These are phyloP conservation scores for Proterorhinus semilunaris DNA, from an alignment of 2,113 vertebrate genomes.

Conservation along the genomic window DNA sequence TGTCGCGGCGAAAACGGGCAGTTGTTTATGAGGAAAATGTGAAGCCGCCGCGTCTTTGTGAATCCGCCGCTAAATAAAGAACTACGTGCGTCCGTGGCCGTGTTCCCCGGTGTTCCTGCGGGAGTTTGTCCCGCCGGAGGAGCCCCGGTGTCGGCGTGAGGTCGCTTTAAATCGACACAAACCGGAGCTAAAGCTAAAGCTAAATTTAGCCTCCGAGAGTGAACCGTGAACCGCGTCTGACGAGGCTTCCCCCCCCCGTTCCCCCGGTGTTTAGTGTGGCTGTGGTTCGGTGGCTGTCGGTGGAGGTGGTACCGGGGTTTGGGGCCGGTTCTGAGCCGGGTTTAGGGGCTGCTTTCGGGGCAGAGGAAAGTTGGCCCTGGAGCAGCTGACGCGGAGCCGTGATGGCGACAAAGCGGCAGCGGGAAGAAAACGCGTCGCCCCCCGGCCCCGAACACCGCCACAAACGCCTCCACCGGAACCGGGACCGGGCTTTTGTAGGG, in stretches of 20 bases:
- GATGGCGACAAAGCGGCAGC: slow-evolving; percentile 9
- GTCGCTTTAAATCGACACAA: slow-evolving; percentile 64
- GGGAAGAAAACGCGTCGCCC: not conserved
- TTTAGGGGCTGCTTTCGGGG: no score
- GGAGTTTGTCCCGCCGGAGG: not conserved
- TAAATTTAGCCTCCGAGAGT: slow-evolving; percentile 53
- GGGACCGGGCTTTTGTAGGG: not conserved
- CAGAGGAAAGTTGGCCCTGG: not conserved
- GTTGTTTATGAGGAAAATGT: slow-evolving; percentile 73
- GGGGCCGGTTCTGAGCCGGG: not conserved
- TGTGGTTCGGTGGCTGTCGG: not conserved
- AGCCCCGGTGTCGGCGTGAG: not conserved
- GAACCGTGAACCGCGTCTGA: slow-evolving; percentile 4
- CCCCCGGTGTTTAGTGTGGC: not conserved
- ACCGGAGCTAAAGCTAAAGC: slow-evolving; percentile 58
- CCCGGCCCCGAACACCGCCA: not conserved
- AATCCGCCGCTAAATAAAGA: slow-evolving; percentile 55
- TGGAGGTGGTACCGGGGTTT: not conserved
- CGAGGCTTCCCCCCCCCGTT: not conserved
- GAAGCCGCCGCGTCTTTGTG: slow-evolving; percentile 69
- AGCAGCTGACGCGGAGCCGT: not conserved
- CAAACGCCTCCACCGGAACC: not conserved
- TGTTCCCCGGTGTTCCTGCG: not conserved
- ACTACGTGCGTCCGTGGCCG: slow-evolving; percentile 34
- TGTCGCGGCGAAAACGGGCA: slow-evolving; percentile 72